Percentiles rank a stretch among this genome's conserved stretches.
These are phyloP conservation scores for Drosophila trichaetosa DNA, from an alignment of 2,888 invertebrate genomes.

Conservation along the genomic window DNA sequence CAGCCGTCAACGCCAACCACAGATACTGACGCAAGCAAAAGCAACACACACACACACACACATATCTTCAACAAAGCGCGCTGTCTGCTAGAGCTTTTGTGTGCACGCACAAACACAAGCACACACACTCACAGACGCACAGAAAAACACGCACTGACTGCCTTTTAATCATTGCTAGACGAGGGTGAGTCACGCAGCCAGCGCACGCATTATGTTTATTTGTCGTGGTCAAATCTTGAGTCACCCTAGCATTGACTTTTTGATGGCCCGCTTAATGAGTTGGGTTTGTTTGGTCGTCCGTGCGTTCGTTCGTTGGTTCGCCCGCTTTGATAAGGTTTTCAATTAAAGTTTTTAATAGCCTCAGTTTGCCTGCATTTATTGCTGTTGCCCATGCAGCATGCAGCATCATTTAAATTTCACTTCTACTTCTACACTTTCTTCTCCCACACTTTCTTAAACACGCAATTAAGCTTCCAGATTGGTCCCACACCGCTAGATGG, in stretches of 20 bases:
- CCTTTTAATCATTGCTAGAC: slow-evolving; percentile 35
- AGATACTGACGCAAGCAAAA: slow-evolving; percentile 48
- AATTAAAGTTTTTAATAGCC: slow-evolving; percentile 66
- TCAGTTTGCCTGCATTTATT: slow-evolving; percentile 37
- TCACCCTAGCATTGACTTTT: slow-evolving; percentile 30
- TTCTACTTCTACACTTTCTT: background rate
- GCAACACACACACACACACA: background rate
- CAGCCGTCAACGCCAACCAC: slow-evolving; percentile 21
- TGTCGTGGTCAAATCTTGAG: slow-evolving; percentile 21
- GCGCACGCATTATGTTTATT: slow-evolving; percentile 18
- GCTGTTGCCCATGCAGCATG: slow-evolving; percentile 19
- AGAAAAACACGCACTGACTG: slow-evolving; percentile 7
- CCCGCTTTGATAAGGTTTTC: slow-evolving; percentile 51
- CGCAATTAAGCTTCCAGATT: slow-evolving; percentile 50
- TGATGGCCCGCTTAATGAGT: slow-evolving; percentile 44
- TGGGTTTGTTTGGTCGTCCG: slow-evolving; percentile 6
- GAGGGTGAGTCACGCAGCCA: slow-evolving; percentile 42
- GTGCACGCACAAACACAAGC: slow-evolving; percentile 5
- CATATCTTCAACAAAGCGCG: slow-evolving; percentile 32
- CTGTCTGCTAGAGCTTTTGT: slow-evolving; percentile 57
- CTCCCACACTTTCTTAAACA: slow-evolving; percentile 33
- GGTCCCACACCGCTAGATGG: slow-evolving; percentile 29
- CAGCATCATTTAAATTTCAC: slow-evolving; percentile 48
- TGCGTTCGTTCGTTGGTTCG: background rate
- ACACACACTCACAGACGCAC: slow-evolving; percentile 4